phyloP scores from a whole-genome alignment of 2,797 vertebrate species.

The Danio kyathit region DNA sequence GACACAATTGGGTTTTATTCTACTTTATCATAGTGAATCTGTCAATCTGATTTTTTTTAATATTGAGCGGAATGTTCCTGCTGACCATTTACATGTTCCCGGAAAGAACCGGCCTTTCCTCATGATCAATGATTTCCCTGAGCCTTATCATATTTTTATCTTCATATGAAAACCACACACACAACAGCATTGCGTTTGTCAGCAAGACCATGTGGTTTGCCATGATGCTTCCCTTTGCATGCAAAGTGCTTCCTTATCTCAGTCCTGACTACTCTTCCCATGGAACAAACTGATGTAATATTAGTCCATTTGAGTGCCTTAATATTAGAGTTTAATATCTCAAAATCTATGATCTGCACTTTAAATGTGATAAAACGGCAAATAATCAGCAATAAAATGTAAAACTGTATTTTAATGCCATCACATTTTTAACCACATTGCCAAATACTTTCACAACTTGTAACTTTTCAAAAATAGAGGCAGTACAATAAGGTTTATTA shows the following conservation, averaged over 20 bases:
- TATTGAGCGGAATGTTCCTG: conserved; percentile 35
- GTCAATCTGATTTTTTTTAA: conserved; percentile 39
- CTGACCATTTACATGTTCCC: neutral
- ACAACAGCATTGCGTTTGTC: neutral
- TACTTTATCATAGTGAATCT: conserved; percentile 37
- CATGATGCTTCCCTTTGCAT: neutral
- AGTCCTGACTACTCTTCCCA: neutral
- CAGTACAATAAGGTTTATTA: neutral
- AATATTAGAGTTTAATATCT: neutral
- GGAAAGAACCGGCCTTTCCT: conserved; percentile 9
- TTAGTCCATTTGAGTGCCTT: neutral
- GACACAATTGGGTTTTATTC: conserved; percentile 11
- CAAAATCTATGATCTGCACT: neutral
- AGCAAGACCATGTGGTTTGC: neutral
- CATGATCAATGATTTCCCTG: conserved; percentile 4
- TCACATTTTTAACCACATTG: neutral
- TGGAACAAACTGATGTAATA: neutral
- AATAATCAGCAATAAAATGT: no score
- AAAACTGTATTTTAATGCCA: neutral
- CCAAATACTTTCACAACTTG: neutral
- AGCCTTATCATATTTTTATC: conserved; percentile 27
- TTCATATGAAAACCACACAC: conserved; percentile 16
- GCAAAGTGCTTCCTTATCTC: neutral
- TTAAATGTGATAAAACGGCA: neutral
- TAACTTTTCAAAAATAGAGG: neutral